Conservation (phyloP, 2,113 vertebrate genomes). For the Bagarius yarrelli region DNA sequence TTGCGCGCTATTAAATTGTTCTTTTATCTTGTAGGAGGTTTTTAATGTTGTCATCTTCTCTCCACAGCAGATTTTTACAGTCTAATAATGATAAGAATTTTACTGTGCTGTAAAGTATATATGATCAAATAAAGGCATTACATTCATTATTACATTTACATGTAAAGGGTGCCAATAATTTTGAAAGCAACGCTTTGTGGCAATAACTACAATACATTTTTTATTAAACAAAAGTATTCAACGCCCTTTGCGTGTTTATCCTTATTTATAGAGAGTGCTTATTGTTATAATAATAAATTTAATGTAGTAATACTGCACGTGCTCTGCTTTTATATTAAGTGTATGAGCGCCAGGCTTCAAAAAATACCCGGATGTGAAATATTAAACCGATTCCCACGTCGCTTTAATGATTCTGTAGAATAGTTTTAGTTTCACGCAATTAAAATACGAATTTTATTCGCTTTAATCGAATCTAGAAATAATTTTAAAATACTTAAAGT, state of each 20-base stretch:
- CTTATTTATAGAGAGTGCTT: neutral
- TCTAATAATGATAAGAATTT: neutral
- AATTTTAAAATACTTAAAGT: neutral
- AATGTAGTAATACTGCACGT: neutral
- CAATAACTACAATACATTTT: neutral
- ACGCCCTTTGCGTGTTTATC: neutral
- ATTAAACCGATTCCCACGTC: neutral
- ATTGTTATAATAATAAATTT: too few relatives aligned
- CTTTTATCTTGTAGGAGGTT: neutral
- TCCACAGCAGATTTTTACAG: neutral
- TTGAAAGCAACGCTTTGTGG: neutral
- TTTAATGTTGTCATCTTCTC: neutral
- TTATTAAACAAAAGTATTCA: neutral
- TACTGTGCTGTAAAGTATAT: too few relatives aligned
- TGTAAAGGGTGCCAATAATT: conserved; percentile 5
- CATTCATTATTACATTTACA: too few relatives aligned
- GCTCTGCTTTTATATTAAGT: too few relatives aligned
- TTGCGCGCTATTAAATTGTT: neutral
- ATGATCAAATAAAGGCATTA: too few relatives aligned
- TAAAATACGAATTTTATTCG: neutral
- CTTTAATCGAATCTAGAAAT: neutral
- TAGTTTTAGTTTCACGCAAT: neutral
- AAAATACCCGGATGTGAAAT: neutral
- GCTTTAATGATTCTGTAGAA: neutral
- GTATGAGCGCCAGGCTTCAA: too few relatives aligned